Conservation (phyloP, 2,113 vertebrate species). For the Atractosteus spatula region DNA sequence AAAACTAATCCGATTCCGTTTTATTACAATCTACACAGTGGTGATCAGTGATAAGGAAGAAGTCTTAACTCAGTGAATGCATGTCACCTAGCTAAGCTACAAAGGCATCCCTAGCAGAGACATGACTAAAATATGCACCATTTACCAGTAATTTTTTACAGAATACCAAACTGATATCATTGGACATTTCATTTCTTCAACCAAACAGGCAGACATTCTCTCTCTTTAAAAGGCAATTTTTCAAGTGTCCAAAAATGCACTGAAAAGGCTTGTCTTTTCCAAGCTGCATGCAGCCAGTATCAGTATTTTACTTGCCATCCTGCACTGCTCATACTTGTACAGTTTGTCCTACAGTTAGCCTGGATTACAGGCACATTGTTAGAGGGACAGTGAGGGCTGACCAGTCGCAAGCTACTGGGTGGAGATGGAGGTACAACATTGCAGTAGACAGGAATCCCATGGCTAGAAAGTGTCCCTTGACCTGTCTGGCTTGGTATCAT, state of each 20-base stretch:
- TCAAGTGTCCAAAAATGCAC: constrained; percentile 38
- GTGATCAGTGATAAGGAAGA: constrained; percentile 79
- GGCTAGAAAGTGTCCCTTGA: constrained; percentile 73
- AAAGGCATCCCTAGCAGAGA: constrained; percentile 72
- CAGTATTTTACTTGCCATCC: constrained; percentile 86
- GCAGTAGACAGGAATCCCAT: constrained; percentile 82
- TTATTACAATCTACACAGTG: constrained; percentile 80
- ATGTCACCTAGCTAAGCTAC: constrained; percentile 77
- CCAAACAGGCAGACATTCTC: constrained; percentile 34
- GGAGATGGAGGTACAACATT: constrained; percentile 79
- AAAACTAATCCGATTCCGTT: constrained; percentile 75
- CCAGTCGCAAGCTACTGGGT: constrained; percentile 69
- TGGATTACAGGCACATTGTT: constrained; percentile 67
- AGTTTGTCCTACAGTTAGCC: constrained; percentile 80
- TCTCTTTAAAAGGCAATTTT: constrained; percentile 53
- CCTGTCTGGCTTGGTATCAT: constrained; percentile 74
- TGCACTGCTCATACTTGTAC: constrained; percentile 67
- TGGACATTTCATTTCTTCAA: constrained; percentile 42
- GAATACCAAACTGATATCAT: constrained; percentile 62
- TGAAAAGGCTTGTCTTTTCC: constrained; percentile 21
- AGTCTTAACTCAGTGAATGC: constrained; percentile 78
- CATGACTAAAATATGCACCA: constrained; percentile 79
- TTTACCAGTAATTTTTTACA: constrained; percentile 74
- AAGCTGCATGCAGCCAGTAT: constrained; percentile 42
- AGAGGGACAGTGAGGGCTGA: constrained; percentile 71